Evolutionary conservation across 2,888 invertebrate species (phyloP).

Genomic region (Dusona sp.): DNA sequence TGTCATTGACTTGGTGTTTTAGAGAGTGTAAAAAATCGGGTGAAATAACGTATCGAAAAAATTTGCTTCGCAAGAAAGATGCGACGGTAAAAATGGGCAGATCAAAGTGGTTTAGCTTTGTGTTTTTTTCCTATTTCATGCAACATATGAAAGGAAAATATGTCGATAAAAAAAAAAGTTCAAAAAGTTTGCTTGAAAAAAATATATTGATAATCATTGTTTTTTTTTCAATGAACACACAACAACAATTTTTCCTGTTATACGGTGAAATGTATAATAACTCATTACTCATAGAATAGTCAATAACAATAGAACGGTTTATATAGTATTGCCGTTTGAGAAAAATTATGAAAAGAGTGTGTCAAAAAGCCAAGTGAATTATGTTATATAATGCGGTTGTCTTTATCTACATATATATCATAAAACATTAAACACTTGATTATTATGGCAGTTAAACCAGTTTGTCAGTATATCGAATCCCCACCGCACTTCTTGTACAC

Average conservation of each 20-base stretch:
- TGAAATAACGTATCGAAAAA: background rate
- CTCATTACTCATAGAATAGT: background rate
- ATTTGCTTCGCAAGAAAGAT: background rate
- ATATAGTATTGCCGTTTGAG: no score
- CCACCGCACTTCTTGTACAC: constrained; percentile 32
- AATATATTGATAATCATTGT: background rate
- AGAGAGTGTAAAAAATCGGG: background rate
- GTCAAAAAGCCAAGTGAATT: no score
- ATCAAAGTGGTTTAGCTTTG: background rate
- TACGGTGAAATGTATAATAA: no score
- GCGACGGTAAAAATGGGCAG: background rate
- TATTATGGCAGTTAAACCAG: constrained; percentile 55
- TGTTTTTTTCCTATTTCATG: background rate
- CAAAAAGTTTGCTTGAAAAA: background rate
- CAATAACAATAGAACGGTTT: background rate
- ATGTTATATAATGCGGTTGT: no score
- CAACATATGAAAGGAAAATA: background rate
- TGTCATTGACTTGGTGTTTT: background rate
- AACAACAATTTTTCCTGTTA: no score
- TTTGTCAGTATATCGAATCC: constrained; percentile 38
- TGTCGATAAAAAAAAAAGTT: background rate
- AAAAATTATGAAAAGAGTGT: no score
- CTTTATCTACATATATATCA: background rate
- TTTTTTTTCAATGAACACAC: no score
- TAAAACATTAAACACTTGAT: constrained; percentile 13